A percentile compares a stretch with the other conserved stretches of the same genome.
These are phyloP conservation scores for Chanos chanos DNA, from an alignment of 2,797 vertebrate species.

Conservation along the genomic window DNA sequence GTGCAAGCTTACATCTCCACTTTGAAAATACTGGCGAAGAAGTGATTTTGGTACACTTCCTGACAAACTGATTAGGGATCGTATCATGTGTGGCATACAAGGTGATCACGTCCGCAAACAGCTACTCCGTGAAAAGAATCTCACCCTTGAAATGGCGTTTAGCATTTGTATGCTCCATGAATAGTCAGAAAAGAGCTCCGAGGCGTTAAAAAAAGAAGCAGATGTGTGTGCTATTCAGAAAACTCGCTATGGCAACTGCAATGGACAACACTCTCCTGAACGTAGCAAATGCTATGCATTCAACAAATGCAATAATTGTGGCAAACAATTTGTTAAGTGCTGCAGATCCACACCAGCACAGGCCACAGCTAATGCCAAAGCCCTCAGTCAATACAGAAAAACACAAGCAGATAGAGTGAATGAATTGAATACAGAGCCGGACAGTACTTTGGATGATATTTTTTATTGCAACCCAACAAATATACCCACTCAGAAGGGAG, in stretches of 20 bases:
- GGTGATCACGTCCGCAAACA: not conserved
- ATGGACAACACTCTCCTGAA: not conserved
- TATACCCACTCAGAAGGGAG: not conserved
- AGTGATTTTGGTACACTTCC: not conserved
- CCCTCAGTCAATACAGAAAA: not conserved
- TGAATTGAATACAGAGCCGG: not conserved
- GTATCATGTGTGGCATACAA: not conserved
- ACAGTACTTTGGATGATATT: not conserved
- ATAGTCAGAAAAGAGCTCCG: not conserved
- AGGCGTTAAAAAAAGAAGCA: not conserved
- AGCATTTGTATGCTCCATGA: not conserved
- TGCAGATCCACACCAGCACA: not conserved
- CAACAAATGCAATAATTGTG: not conserved
- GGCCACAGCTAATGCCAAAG: not conserved
- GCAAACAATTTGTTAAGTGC: no score
- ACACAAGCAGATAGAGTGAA: not conserved
- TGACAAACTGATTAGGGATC: not conserved
- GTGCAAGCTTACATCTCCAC: not conserved
- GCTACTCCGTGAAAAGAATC: constrained; percentile 1
- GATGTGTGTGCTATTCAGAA: constrained; percentile 7
- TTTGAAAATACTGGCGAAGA: not conserved
- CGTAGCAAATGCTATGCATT: not conserved
- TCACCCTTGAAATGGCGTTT: constrained; percentile 4
- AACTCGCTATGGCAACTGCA: constrained; percentile 4
- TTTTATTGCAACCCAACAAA: not conserved